These are phyloP conservation scores for Rhabdophis nuchalis DNA, from an alignment of 2,797 vertebrate species.

Conservation along the genomic window DNA sequence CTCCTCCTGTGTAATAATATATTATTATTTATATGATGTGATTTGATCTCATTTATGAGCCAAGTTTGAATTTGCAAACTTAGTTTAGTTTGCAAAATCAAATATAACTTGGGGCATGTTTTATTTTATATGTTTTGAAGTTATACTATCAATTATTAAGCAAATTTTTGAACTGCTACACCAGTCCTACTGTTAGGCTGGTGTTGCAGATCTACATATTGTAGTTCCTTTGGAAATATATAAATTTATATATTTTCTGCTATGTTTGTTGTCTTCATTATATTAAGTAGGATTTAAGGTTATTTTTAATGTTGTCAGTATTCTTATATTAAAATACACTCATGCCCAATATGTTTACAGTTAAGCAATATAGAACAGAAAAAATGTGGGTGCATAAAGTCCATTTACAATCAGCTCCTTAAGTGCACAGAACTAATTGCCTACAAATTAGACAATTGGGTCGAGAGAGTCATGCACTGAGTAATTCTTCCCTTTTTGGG, in stretches of 20 bases:
- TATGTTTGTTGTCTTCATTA: background rate
- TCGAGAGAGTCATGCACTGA: background rate
- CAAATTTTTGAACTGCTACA: background rate
- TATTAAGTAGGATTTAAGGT: background rate
- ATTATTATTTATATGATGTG: conserved; percentile 76
- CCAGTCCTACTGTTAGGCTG: background rate
- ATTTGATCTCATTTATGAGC: conserved; percentile 44
- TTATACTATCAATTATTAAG: background rate
- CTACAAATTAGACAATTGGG: background rate
- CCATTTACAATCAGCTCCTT: background rate
- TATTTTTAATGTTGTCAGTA: background rate
- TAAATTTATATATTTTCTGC: background rate
- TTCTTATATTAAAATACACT: background rate
- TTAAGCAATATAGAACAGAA: background rate
- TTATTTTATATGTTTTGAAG: conserved; percentile 2
- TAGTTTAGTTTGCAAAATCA: conserved; percentile 33
- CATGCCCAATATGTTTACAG: background rate
- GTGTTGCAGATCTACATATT: background rate
- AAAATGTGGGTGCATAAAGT: background rate
- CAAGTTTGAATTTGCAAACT: conserved; percentile 45
- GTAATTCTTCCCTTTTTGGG: background rate
- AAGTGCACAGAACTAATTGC: background rate
- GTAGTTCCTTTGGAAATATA: background rate
- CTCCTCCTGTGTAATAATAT: conserved; percentile 76
- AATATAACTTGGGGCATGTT: conserved; percentile 40